Evolutionary conservation across 2,888 invertebrate species (phyloP), one percentile per base, ranked within the genome.

Genomic region (Ctena decussata): DNA sequence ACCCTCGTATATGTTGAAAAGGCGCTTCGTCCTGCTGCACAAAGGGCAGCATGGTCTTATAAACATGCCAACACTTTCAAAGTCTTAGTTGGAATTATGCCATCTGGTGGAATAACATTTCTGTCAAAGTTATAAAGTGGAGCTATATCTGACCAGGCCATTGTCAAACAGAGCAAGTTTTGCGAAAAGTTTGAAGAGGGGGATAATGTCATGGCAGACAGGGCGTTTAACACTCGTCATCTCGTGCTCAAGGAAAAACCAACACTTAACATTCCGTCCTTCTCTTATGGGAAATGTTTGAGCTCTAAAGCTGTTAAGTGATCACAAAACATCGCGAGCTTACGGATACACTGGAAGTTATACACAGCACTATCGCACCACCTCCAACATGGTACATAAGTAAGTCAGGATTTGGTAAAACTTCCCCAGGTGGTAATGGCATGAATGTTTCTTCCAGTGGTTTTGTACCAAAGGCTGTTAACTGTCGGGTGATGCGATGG

Each of bases 131-230:
- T 74, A 35, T 74, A 74, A 44, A 70, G 44, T 77, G 77, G 81
- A n/a, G 76, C 72, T 8, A 35, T 72, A 0, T 71, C 76, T 32
- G 77, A 76, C 71, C 71, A 37, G n/a, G 71, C 39, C 35, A 76
- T 81, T 76, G 72, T 77, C 15, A 72, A 57, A 57, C 49, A 71
- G 11, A 76, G 70, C 49, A 21, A 44, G n/a, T 77, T 81, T 57
- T 18, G 71, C 24, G 81, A 81, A 24, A 30, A 76, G 5, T 5
- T 71, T 21, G 77, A 81, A 69, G 44, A 70, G 37, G 60, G 71
- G 0, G 76, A 81, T 53, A 76, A 81, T 39, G 53, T 81, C 11
- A 81, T 81, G 81, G 81, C 71, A 0, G 81, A 76, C 41, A 76
- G 76, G 39, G 76, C 71, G 18, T 81, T 76, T 21, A 80, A 80